These are phyloP conservation scores for Phymanthus crucifer DNA, from an alignment of 92 coral and sea anemone species.

Conservation along the genomic window DNA sequence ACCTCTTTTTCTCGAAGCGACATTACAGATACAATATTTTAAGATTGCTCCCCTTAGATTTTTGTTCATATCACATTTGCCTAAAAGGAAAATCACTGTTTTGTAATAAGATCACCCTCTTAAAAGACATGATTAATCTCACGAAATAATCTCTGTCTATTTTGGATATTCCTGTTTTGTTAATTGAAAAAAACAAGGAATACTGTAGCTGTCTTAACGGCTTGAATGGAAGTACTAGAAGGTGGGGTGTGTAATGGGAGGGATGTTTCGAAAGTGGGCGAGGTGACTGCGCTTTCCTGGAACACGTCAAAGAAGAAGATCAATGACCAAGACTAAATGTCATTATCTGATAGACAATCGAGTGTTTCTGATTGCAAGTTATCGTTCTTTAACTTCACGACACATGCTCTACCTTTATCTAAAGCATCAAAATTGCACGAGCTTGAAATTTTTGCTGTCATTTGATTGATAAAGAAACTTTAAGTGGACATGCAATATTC, in stretches of 20 bases:
- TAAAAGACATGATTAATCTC: neutral
- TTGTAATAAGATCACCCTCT: neutral
- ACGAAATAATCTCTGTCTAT: neutral
- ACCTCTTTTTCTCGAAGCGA: too few relatives aligned
- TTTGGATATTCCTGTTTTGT: neutral
- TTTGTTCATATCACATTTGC: neutral
- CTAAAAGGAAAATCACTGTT: neutral
- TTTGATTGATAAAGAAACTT: neutral
- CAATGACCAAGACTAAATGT: neutral
- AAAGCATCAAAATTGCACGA: neutral
- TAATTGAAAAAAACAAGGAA: neutral
- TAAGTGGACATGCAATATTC: neutral
- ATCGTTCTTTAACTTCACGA: too few relatives aligned
- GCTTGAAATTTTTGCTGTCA: neutral
- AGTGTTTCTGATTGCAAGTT: neutral
- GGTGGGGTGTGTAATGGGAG: neutral
- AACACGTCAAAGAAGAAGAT: neutral
- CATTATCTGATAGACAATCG: slow-evolving; percentile 1
- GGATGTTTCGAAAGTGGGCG: slow-evolving; percentile 8
- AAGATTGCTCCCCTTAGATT: neutral
- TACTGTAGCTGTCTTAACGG: neutral
- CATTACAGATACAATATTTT: neutral
- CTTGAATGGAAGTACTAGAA: neutral
- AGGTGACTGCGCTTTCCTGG: neutral
- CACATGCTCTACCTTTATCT: neutral